Percentiles rank a stretch among this genome's conserved stretches.
Evolutionary conservation across 1,140 invertebrate species (phyloP).

Genomic region (Ceratitis capitata): DNA sequence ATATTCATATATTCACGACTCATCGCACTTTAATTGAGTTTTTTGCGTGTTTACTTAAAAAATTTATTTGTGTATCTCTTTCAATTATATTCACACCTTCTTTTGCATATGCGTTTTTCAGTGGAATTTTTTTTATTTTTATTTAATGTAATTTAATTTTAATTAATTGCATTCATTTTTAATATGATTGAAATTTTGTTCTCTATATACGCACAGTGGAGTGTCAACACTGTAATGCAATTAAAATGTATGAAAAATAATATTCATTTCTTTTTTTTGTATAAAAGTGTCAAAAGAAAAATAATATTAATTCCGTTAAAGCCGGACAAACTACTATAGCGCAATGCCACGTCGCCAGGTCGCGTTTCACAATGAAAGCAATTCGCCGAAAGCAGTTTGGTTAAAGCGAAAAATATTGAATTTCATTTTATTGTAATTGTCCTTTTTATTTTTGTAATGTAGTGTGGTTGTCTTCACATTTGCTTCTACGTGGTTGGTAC

Average conservation of each 20-base stretch:
- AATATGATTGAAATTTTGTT: too few species aligned
- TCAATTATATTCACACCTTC: background rate
- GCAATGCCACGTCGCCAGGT: background rate
- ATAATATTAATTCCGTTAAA: background rate
- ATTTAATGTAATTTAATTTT: background rate
- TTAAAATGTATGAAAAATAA: background rate
- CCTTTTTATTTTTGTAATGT: constrained; percentile 7
- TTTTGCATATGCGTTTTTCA: background rate
- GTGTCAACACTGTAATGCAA: background rate
- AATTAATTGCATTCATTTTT: too few species aligned
- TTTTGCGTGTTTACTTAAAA: background rate
- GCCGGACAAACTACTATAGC: background rate
- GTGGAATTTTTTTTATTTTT: background rate
- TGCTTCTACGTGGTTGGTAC: background rate
- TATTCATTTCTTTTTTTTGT: background rate
- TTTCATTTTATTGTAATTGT: constrained; percentile 40
- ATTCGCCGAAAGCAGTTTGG: constrained; percentile 59
- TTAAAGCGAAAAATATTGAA: constrained; percentile 62
- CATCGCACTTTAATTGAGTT: constrained; percentile 3
- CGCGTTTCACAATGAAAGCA: constrained; percentile 56
- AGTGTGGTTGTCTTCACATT: constrained; percentile 51
- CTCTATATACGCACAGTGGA: too few species aligned
- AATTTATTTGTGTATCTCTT: background rate
- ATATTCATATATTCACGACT: background rate
- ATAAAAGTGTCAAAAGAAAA: background rate